phyloP scores from a whole-genome alignment of 1,140 invertebrate species.

The Eurytemora carolleeae region DNA sequence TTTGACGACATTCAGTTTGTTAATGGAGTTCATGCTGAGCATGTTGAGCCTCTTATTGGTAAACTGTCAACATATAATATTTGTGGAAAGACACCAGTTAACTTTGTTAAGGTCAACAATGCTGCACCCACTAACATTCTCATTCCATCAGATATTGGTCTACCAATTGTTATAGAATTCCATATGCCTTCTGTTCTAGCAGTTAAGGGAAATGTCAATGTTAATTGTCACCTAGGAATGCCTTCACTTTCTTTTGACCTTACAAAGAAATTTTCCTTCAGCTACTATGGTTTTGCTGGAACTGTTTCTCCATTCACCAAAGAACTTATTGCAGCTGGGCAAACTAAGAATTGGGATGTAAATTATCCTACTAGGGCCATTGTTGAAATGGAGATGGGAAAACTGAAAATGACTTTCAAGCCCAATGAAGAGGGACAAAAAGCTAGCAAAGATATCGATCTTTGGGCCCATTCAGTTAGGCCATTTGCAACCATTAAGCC shows the following conservation, averaged over 20 bases:
- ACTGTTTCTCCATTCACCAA: slow-evolving; percentile 11
- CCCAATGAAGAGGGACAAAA: not conserved
- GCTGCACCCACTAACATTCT: slow-evolving; percentile 1
- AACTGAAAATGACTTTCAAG: not conserved
- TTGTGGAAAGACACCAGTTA: not conserved
- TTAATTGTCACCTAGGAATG: not conserved
- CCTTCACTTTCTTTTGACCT: slow-evolving; percentile 6
- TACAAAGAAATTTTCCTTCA: not conserved
- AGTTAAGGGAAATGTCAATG: slow-evolving; percentile 1
- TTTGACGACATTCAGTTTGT: not conserved
- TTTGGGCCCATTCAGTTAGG: not conserved
- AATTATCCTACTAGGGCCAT: not conserved
- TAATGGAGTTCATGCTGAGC: not conserved
- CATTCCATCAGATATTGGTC: slow-evolving; percentile 14
- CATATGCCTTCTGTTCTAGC: slow-evolving; percentile 6
- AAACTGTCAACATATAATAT: not conserved
- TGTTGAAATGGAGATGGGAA: not conserved
- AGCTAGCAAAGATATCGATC: not conserved
- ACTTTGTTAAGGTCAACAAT: not conserved
- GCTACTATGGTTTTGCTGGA: not conserved
- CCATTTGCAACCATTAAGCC: slow-evolving; percentile 5
- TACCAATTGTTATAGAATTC: slow-evolving; percentile 12
- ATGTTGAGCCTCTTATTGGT: not conserved
- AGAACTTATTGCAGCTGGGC: slow-evolving; percentile 2
- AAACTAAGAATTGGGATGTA: not conserved